Base-by-base conservation (phyloP, 2,888 invertebrate genomes). In the Tribolium freemani region DNA sequence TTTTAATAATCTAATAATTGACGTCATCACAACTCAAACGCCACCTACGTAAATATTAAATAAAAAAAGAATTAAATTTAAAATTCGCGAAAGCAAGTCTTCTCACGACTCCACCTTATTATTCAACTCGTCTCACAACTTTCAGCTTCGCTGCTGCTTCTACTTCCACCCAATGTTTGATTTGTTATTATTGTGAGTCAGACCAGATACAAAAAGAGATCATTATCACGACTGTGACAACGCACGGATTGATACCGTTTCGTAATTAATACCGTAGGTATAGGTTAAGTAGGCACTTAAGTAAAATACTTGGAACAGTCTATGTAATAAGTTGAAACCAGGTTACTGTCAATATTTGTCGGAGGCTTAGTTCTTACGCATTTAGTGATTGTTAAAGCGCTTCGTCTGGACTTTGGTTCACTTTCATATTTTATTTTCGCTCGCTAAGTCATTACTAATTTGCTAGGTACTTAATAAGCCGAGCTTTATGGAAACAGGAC, bases 291-390 rank as follows among this genome's bases (percentile, higher is more conserved):
- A 67, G 56, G 30, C 51, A 54, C 66, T 66, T 66, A 54, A 66
- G 66, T 51, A 58, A 44, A n/a, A 60, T 57, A 68, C 48, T 57
- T n/a, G 50, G 56, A 68, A 46, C 46, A 26, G 6, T 50, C 9
- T 56, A 63, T 44, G 45, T 53, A 58, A 60, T 50, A 20, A 60
- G 69, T 20, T 21, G 69, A 69, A 69, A 69, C 69, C 60, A 60
- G 69, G 69, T 69, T 69, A 60, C 13, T 48, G 57, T 69, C 21
- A 69, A 60, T 69, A 69, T 69, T 69, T 69, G 56, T 26, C 10
- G 20, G 6, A 9, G 38, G 38, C 46, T 67, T 58, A 69, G 44
- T 10, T 48, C 51, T n/a, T 30, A 53, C 69, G 58, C 31, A 51
- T 69, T 69, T 53, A 38, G 38, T 57, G 57, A 68, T 57, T 57